Evolutionary conservation across 92 coral and sea anemone species (phyloP), one percentile per base, ranked within the genome.

Genomic region (Siderastrea radians): DNA sequence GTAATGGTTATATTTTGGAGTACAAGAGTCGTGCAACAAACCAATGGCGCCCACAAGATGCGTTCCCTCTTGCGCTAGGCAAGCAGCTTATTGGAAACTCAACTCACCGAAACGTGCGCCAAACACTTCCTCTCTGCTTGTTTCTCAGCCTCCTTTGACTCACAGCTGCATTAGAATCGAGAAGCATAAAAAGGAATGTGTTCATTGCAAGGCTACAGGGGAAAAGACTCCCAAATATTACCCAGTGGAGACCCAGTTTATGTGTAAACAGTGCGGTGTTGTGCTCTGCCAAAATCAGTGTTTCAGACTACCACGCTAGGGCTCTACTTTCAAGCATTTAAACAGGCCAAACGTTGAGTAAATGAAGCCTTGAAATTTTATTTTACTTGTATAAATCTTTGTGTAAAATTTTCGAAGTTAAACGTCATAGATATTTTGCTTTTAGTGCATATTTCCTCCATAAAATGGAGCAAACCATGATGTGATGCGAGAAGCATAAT

Each of bases 241-340:
- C 44, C 84, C 92, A 59, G 86, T 82, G 26, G 82, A 87, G 65
- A 88, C 94, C 49, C 52, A 85, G 65, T 74, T 71, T 4, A 87
- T 60, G 83, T 91, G 86, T 69, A 15, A 67, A 44, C 91, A 87
- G 85, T 87, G 94, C 72, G 73, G 79, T 45, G 86, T 88, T 88
- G 92, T 90, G 3, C 95, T 90, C 19, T 86, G 93, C 74, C 80
- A 81, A 72, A 78, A 75, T 5, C 80, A 72, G 49, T 86, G 93
- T 72, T 90, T 90, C 80, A 59, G 93, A 86, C 48, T 90, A 80
- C 67, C 93, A 90, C 50, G 68, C 68, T 49, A 49, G 58, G 59
- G 49, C 55, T 14, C 49, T 17, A 79, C 55, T 79, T 58, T 79
- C 38, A 7, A 58, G 6, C 55, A 59, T 79, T 79, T 79, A 62